A percentile compares a stretch with the other conserved stretches of the same genome.
Evolutionary conservation across 23 tunicate genomes (phyloP).

Genomic region (Trididemnum nubilum): DNA sequence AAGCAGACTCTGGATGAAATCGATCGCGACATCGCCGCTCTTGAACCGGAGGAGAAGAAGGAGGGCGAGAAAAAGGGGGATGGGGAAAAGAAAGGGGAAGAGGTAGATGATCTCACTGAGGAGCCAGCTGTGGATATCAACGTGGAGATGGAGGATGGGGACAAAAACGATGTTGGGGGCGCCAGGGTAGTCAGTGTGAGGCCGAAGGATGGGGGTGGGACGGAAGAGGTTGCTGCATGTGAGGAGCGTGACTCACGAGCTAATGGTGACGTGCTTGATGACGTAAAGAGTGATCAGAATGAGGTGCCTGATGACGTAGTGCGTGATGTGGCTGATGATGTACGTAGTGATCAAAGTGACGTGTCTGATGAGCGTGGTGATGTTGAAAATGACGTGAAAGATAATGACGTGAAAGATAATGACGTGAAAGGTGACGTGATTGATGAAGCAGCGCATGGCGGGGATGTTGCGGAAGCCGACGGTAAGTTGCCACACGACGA

Average conservation of each 20-base stretch:
- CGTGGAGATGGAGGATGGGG: slow-evolving; percentile 60
- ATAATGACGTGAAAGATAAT: neutral
- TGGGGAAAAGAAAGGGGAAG: slow-evolving; percentile 29
- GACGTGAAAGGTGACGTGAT: neutral
- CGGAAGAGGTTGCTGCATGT: neutral
- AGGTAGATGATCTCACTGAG: slow-evolving; percentile 62
- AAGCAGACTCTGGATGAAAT: slow-evolving; percentile 43
- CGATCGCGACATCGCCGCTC: slow-evolving; percentile 62
- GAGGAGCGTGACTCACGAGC: neutral
- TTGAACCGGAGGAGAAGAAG: slow-evolving; percentile 51
- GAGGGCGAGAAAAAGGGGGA: slow-evolving; percentile 3
- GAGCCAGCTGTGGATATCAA: slow-evolving; percentile 79
- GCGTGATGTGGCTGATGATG: neutral
- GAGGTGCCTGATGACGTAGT: neutral
- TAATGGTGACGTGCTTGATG: slow-evolving; percentile 10
- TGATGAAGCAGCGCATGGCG: neutral
- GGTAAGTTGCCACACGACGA: no score
- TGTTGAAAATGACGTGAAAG: neutral
- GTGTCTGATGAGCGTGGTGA: neutral
- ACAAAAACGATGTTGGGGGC: slow-evolving; percentile 4
- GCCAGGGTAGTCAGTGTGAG: slow-evolving; percentile 11
- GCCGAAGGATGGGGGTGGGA: slow-evolving; percentile 4
- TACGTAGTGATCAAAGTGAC: neutral
- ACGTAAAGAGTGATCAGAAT: slow-evolving; percentile 14
- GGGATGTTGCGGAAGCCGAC: neutral